Conservation (phyloP, 2,113 vertebrate genomes). For the Anthoscopus minutus region DNA sequence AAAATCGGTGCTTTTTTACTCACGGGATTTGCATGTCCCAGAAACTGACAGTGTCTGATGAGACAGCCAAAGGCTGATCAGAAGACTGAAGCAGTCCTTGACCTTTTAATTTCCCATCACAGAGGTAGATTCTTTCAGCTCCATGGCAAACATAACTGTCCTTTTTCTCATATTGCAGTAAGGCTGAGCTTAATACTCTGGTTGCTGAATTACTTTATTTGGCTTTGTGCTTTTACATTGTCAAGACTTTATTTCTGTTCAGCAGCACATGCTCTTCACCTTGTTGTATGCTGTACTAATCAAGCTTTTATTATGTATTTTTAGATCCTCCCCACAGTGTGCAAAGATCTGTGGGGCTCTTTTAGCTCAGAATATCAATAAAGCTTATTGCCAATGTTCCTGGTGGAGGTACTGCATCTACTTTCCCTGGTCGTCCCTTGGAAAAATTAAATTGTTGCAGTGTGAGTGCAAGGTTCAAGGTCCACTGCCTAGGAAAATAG, state of each 20-base stretch:
- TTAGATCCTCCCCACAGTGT: background rate
- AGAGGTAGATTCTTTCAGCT: background rate
- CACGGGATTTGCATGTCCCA: background rate
- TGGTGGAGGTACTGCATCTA: background rate
- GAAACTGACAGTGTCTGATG: background rate
- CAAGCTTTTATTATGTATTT: constrained; percentile 22
- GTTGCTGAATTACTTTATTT: background rate
- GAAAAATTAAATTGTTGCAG: constrained; percentile 32
- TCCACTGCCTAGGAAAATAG: constrained; percentile 40
- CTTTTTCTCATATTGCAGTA: background rate
- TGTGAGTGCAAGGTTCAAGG: constrained; percentile 37
- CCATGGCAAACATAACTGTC: background rate
- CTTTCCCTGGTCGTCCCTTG: background rate
- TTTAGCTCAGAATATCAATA: constrained; percentile 8
- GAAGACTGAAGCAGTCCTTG: background rate
- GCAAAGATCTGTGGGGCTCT: background rate
- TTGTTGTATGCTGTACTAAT: background rate
- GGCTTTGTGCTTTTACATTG: background rate
- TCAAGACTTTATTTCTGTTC: constrained; percentile 2
- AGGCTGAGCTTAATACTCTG: background rate
- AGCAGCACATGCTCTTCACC: background rate
- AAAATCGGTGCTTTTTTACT: background rate
- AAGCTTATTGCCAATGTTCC: background rate
- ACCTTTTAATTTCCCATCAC: background rate
- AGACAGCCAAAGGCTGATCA: background rate